Conservation (phyloP, 2,113 vertebrate genomes). For the Antechinus flavipes region DNA sequence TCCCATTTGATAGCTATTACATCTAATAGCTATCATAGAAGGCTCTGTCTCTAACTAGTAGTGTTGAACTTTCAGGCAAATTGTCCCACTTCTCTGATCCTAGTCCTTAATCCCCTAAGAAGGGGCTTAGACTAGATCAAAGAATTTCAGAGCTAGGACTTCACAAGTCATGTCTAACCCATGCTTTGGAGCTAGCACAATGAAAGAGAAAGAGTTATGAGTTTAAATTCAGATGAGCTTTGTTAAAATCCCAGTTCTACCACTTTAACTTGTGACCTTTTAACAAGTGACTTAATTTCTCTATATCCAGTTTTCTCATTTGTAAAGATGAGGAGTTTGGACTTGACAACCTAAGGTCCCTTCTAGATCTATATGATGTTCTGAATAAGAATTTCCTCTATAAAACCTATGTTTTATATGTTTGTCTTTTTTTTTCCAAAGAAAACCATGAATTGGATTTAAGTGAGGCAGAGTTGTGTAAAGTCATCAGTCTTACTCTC, state of each 20-base stretch:
- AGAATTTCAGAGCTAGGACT: not conserved
- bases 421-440: not conserved
- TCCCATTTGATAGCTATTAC: not conserved
- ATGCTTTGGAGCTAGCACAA: not conserved
- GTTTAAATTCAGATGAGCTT: not conserved
- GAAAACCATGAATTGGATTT: not conserved
- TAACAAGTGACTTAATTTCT: not conserved
- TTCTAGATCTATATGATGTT: not conserved
- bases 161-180: not conserved
- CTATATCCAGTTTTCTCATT: not conserved
- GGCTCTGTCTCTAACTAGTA: not conserved
- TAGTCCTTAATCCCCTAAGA: not conserved
- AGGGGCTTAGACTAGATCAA: not conserved
- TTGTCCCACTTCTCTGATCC: not conserved
- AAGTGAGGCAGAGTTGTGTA: not conserved
- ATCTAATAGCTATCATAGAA: not conserved
- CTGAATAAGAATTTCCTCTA: not conserved
- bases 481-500: not conserved
- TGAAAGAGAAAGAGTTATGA: not conserved
- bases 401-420: not conserved
- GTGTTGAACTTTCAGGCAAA: not conserved
- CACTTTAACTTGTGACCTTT: not conserved
- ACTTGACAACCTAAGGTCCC: not conserved
- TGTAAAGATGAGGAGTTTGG: not conserved
- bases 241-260: not conserved